A percentile compares a stretch with the other conserved stretches of the same genome.
Conservation (phyloP, 2,797 vertebrate species). For the Staurois parvus region DNA sequence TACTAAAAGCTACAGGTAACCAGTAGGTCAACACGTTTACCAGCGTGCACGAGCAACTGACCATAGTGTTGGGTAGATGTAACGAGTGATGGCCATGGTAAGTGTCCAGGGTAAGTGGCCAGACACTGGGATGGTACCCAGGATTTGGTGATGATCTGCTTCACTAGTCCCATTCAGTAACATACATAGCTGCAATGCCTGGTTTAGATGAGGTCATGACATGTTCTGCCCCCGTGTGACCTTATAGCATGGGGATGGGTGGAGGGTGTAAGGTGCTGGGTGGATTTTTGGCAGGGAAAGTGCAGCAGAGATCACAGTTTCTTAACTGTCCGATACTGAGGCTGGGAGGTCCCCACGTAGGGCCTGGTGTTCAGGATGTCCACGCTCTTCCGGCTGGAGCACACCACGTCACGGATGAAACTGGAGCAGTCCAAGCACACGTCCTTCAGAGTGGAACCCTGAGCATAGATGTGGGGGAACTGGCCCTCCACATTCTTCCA, state of each 20-base stretch:
- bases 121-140: not conserved
- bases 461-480: constrained; percentile 92
- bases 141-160: not conserved
- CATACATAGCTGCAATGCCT: not conserved
- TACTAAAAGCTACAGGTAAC: too few relatives aligned
- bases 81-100: too few relatives aligned
- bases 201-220: not conserved
- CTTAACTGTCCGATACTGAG: constrained; percentile 69
- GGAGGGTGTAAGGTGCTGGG: not conserved
- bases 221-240: not conserved
- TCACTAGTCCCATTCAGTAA: too few relatives aligned
- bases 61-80: too few relatives aligned
- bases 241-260: not conserved
- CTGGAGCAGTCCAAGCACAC: constrained; percentile 89
- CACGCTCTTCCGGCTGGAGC: constrained; percentile 91
- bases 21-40: too few relatives aligned
- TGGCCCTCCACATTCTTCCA: constrained; percentile 88
- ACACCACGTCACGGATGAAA: constrained; percentile 89
- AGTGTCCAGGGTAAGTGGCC: too few relatives aligned
- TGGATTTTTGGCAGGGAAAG: not conserved
- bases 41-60: too few relatives aligned
- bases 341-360: constrained; percentile 68
- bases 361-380: constrained; percentile 88
- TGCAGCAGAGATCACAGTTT: constrained; percentile 64
- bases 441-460: constrained; percentile 88